phyloP scores from a whole-genome alignment of 2,797 vertebrate species.

The Taeniopygia guttata region DNA sequence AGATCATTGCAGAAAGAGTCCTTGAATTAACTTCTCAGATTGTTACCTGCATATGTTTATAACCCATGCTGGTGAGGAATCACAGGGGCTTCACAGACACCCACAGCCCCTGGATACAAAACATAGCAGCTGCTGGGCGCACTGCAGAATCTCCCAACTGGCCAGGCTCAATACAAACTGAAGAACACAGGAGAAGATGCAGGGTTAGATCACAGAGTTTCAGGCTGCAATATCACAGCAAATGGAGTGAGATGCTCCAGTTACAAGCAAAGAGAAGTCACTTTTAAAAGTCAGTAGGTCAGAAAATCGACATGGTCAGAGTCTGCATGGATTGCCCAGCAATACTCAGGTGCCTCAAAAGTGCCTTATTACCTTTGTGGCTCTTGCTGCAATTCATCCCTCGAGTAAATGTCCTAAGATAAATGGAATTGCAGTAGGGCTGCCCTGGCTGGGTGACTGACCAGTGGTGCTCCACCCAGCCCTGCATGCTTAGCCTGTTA shows the following conservation, averaged over 20 bases:
- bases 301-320: not conserved
- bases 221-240: not conserved
- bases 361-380: not conserved
- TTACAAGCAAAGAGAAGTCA: not conserved
- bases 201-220: not conserved
- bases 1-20: not conserved
- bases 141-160: not conserved
- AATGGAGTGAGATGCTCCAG: not conserved
- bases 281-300: not conserved
- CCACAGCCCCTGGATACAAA: not conserved
- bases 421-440: not conserved
- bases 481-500: conserved; percentile 9
- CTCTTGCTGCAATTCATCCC: not conserved
- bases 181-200: not conserved
- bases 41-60: not conserved
- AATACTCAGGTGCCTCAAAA: not conserved
- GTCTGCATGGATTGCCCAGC: not conserved
- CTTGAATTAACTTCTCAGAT: not conserved
- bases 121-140: not conserved
- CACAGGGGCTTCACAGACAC: not conserved
- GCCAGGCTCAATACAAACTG: not conserved
- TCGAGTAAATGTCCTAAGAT: not conserved
- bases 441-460: not conserved
- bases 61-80: not conserved
- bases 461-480: not conserved